Evolutionary conservation across 2,888 invertebrate species (phyloP).

Genomic region (Eueremaeus valkanovi): DNA sequence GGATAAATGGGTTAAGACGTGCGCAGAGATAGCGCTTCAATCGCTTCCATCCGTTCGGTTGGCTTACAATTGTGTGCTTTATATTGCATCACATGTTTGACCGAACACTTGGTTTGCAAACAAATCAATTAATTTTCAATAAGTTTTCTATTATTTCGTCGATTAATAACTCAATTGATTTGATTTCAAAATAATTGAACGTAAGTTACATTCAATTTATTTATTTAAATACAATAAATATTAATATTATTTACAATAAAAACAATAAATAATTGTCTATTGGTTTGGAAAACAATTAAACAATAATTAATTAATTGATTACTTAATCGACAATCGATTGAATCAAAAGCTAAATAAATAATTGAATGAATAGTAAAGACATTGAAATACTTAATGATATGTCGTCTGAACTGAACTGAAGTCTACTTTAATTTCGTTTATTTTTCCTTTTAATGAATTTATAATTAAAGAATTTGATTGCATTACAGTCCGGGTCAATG

Average conservation of each 20-base stretch:
- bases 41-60: too few relatives aligned
- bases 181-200: too few relatives aligned
- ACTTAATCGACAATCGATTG: too few relatives aligned
- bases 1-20: too few relatives aligned
- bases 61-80: neutral
- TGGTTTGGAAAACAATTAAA: too few relatives aligned
- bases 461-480: constrained; percentile 46
- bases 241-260: too few relatives aligned
- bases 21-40: neutral
- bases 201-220: too few relatives aligned
- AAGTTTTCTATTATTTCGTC: neutral
- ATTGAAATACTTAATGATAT: neutral
- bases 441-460: constrained; percentile 33
- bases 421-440: constrained; percentile 11
- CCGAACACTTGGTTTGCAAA: neutral
- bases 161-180: neutral
- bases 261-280: too few relatives aligned
- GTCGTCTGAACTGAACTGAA: too few relatives aligned
- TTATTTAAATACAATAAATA: too few relatives aligned
- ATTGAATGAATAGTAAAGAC: neutral
- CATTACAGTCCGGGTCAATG: constrained; percentile 48
- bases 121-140: too few relatives aligned
- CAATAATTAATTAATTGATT: too few relatives aligned
- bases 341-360: neutral
- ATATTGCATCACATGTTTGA: constrained; percentile 7